Percentiles rank a stretch among this genome's conserved stretches.
phyloP scores from a whole-genome alignment of 2,888 invertebrate genomes.

The Unio pictorum region DNA sequence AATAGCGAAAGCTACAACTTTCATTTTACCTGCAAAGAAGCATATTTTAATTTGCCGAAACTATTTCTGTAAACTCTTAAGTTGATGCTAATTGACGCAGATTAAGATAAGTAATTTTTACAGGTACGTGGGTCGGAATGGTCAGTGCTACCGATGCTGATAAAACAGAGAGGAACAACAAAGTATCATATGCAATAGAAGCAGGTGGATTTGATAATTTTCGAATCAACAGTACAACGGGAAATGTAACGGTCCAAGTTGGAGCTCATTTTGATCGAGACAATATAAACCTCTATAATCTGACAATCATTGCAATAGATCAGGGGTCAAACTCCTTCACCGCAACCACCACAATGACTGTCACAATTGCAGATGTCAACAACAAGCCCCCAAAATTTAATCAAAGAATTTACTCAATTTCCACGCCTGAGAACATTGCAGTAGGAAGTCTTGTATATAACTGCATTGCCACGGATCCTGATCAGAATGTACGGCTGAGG shows the following conservation, averaged over 20 bases:
- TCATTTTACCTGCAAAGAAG: too few species aligned
- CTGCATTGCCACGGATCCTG: too few species aligned
- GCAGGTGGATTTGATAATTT: constrained; percentile 23
- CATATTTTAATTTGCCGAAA: too few species aligned
- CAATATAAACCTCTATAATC: constrained; percentile 23
- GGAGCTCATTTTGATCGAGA: constrained; percentile 22
- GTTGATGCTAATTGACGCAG: too few species aligned
- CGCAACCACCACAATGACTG: constrained; percentile 45
- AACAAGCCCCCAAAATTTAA: constrained; percentile 49
- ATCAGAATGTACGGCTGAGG: too few species aligned
- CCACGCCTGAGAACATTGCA: rapidly evolving
- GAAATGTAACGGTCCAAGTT: constrained; percentile 19
- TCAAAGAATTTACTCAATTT: background rate
- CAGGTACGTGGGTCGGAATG: constrained; percentile 5
- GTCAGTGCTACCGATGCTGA: constrained; percentile 21
- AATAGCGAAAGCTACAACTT: too few species aligned
- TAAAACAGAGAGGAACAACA: constrained; percentile 18
- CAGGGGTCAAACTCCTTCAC: constrained; percentile 38
- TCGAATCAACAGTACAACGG: constrained; percentile 15
- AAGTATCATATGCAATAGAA: constrained; percentile 19
- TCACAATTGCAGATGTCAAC: constrained; percentile 53
- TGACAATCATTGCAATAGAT: constrained; percentile 53
- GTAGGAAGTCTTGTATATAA: too few species aligned
- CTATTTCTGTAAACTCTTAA: too few species aligned
- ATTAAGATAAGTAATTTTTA: background rate